Evolutionary conservation across 2,113 vertebrate genomes (phyloP), one percentile per base, ranked within the genome.

Genomic region (Phylloscopus trochilus): DNA sequence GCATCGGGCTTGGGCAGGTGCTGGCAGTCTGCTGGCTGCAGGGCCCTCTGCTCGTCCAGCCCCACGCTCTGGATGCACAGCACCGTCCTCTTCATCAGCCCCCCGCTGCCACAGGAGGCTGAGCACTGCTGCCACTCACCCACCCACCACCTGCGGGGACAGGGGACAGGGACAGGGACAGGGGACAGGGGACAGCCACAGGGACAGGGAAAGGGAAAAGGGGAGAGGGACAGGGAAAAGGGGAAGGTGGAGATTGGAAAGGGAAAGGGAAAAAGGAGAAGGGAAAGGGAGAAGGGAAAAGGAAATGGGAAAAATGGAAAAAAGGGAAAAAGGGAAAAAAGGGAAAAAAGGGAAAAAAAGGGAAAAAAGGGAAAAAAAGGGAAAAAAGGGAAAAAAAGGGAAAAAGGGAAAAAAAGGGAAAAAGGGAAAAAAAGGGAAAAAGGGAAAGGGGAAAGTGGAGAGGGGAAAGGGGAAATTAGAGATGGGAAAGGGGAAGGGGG

Each of bases 41-140:
- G 91, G 56, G 98, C 98, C 19, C 97, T 94, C 97, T 99, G 98
- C 88, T 99, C 99, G 3, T 99, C 99, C 82, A 95, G 95, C 27
- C 98, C 98, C 47, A 99, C 96, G 1, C 98, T 98, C 89, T 97
- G 99, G 85, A 99, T 98, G 96, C 99, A 99, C 8, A 99, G 97
- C 90, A 99, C 98, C 0, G 98, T 97, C 87, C 99, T 97, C 92
- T 97, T 98, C 89, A 97, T 93, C 68, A 98, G 33, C 17, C 99
- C 99, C 0, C 47, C 55, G 0, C 13, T 87, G 3, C 99, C 99
- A 1, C 99, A 99, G 60, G 98, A 98, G 13, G 92, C 87, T 0
- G 99, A 99, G 93, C 99, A 99, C 9, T 62, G 96, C 94, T 99
- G 98, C 99, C 99, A 99, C 69, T 99, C 99, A 0, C 98, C 99